Conservation (phyloP, 2,888 invertebrate genomes). For the Hecatera dysodea region DNA sequence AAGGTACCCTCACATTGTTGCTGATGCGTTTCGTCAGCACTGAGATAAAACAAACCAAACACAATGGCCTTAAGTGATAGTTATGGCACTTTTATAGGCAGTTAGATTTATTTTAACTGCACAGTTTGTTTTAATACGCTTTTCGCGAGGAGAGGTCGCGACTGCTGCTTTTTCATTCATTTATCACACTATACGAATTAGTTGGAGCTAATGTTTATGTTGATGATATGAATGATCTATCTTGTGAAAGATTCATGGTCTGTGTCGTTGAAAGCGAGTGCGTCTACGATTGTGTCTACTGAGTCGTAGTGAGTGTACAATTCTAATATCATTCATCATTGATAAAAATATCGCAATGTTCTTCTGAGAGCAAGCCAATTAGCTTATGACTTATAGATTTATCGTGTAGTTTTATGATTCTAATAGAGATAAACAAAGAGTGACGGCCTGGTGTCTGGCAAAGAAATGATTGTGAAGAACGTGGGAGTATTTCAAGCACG, state of each 20-base stretch:
- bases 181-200: conserved; percentile 73
- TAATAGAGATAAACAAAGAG: conserved; percentile 22
- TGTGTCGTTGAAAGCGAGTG: conserved; percentile 51
- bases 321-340: conserved; percentile 2
- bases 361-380: conserved; percentile 25
- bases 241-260: conserved; percentile 67
- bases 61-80: conserved; percentile 90
- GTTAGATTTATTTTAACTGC: conserved; percentile 91
- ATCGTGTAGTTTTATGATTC: conserved; percentile 14
- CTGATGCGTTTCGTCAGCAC: conserved; percentile 78
- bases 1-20: conserved; percentile 76
- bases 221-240: conserved; percentile 70
- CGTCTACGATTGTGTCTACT: conserved; percentile 42
- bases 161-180: conserved; percentile 82
- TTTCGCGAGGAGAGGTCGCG: conserved; percentile 87
- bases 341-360: conserved; percentile 27
- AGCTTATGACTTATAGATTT: conserved; percentile 16
- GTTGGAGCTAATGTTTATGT: conserved; percentile 69
- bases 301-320: conserved; percentile 16
- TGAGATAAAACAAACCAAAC: conserved; percentile 83
- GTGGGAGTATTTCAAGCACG: conserved; percentile 13
- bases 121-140: conserved; percentile 90
- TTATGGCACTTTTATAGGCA: conserved; percentile 91
- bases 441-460: conserved; percentile 16
- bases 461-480: not conserved